Percentiles rank a stretch among this genome's conserved stretches.
Evolutionary conservation across 2,888 invertebrate genomes (phyloP).

Genomic region (Apomyelois bistriatella): DNA sequence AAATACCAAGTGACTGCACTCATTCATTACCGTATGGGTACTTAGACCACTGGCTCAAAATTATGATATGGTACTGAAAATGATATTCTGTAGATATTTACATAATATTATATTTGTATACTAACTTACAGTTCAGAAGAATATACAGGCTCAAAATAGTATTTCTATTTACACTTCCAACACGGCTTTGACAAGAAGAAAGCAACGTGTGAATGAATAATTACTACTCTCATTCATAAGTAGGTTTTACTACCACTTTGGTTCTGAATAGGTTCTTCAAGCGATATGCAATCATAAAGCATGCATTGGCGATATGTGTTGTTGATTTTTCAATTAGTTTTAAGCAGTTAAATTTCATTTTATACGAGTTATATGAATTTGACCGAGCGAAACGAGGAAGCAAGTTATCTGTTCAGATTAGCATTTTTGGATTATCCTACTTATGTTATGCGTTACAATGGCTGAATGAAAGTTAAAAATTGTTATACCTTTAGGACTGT

Average conservation of each 20-base stretch:
- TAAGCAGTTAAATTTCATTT: constrained; percentile 1
- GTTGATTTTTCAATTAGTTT: constrained; percentile 10
- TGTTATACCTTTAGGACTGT: no score
- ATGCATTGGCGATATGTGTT: background rate
- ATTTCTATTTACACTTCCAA: constrained; percentile 3
- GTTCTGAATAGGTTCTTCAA: background rate
- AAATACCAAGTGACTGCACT: no score
- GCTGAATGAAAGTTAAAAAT: no score
- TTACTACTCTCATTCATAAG: constrained; percentile 8
- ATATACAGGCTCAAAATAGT: background rate
- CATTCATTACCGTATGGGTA: no score
- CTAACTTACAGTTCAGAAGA: background rate
- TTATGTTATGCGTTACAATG: no score
- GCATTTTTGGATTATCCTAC: no score
- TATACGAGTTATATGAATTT: background rate
- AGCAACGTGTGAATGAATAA: constrained; percentile 9
- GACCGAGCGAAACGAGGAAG: background rate
- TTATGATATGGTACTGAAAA: no score
- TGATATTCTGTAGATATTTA: no score
- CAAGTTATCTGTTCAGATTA: no score
- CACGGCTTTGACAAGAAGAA: constrained; percentile 2
- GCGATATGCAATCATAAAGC: constrained; percentile 4
- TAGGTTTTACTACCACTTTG: constrained; percentile 3
- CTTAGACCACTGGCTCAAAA: no score
- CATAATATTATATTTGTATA: no score